Percentiles rank a stretch among this genome's conserved stretches.
Conservation (phyloP, 2,888 invertebrate species). For the Trissolcus japonicus region DNA sequence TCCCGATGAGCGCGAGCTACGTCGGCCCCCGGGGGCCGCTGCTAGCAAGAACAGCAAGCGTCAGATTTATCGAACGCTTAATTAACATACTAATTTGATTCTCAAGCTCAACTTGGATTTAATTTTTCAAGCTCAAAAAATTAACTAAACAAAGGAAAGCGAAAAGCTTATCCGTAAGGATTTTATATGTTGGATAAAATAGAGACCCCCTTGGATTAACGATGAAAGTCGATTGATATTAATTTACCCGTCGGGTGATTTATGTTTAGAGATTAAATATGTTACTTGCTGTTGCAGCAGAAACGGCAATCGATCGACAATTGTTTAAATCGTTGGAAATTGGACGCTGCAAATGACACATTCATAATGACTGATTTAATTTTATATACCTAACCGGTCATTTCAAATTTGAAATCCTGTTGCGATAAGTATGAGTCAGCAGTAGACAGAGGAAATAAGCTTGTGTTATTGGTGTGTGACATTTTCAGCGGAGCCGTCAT, state of each 20-base stretch:
- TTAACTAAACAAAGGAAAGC: neutral
- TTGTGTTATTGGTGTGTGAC: slow-evolving; percentile 68
- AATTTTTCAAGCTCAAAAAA: slow-evolving; percentile 59
- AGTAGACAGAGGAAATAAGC: slow-evolving; percentile 60
- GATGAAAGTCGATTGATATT: neutral
- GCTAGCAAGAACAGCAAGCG: slow-evolving; percentile 60
- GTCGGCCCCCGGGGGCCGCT: slow-evolving; percentile 48
- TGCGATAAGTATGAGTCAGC: slow-evolving; percentile 57
- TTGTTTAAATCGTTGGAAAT: slow-evolving; percentile 4
- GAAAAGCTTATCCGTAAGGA: neutral
- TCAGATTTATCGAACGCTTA: slow-evolving; percentile 67
- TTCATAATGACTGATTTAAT: slow-evolving; percentile 25
- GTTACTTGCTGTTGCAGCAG: too few relatives aligned
- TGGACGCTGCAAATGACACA: slow-evolving; percentile 18
- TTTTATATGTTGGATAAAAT: too few relatives aligned
- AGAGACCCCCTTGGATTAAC: too few relatives aligned
- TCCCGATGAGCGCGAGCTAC: slow-evolving; percentile 57
- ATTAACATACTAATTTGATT: slow-evolving; percentile 67
- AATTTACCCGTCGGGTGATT: neutral
- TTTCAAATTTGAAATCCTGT: slow-evolving; percentile 25
- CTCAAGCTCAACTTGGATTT: slow-evolving; percentile 58
- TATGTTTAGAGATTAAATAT: neutral
- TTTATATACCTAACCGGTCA: slow-evolving; percentile 21
- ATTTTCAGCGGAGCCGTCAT: slow-evolving; percentile 67
- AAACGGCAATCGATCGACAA: neutral